These are phyloP conservation scores for Nomada fabriciana DNA, from an alignment of 2,888 invertebrate genomes.

Conservation along the genomic window DNA sequence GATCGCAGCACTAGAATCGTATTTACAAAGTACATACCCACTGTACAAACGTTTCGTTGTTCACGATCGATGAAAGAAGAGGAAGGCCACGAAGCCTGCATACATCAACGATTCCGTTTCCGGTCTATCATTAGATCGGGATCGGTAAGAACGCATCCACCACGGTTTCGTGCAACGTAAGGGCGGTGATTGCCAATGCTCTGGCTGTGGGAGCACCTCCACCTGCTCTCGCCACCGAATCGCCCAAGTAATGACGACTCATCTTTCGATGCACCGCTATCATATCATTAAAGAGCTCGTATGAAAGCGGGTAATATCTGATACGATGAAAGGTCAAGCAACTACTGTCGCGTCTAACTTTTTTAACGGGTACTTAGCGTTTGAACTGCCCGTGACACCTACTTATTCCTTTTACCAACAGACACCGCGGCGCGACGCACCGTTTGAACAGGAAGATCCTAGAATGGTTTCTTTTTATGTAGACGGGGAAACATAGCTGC, in stretches of 20 bases:
- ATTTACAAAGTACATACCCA: constrained; percentile 9
- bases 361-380: background rate
- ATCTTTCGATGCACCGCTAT: constrained; percentile 53
- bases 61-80: constrained; percentile 34
- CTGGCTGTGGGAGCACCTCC: constrained; percentile 73
- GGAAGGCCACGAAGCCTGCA: constrained; percentile 20
- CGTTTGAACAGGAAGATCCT: too few relatives aligned
- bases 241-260: constrained; percentile 63
- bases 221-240: constrained; percentile 70
- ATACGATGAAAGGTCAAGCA: constrained; percentile 29
- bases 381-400: background rate
- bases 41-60: constrained; percentile 4
- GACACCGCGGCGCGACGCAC: background rate
- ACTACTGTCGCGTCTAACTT: constrained; percentile 19
- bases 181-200: constrained; percentile 66
- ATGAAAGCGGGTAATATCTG: constrained; percentile 38
- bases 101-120: constrained; percentile 51
- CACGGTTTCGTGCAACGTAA: constrained; percentile 60
- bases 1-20: background rate
- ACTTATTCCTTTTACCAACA: constrained; percentile 6
- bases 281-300: constrained; percentile 34
- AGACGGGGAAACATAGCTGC: too few relatives aligned
- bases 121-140: constrained; percentile 61
- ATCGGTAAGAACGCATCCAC: constrained; percentile 38
- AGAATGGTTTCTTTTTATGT: too few relatives aligned